A percentile compares a stretch with the other conserved stretches of the same genome.
These are phyloP conservation scores for Watsonalla cultraria DNA, from an alignment of 2,888 invertebrate species.

Conservation along the genomic window DNA sequence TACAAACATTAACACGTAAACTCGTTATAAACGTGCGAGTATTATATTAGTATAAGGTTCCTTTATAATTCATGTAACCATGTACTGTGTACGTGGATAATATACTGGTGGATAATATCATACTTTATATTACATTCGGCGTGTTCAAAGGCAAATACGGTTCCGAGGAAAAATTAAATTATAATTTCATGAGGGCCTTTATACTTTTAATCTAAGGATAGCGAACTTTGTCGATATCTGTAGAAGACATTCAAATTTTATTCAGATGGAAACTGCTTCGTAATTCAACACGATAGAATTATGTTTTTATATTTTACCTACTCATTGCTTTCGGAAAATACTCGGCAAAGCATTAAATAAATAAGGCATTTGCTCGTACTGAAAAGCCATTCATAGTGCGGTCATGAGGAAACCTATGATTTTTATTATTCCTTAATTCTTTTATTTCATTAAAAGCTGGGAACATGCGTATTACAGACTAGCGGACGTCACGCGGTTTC, in stretches of 20 bases:
- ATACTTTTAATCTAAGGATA: slow-evolving; percentile 55
- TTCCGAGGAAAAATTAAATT: slow-evolving; percentile 63
- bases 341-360: too few species aligned
- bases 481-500: too few species aligned
- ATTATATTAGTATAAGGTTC: background rate
- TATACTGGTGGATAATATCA: slow-evolving; percentile 32
- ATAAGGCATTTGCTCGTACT: too few species aligned
- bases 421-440: too few species aligned
- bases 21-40: background rate
- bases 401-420: too few species aligned
- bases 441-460: too few species aligned
- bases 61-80: slow-evolving; percentile 3
- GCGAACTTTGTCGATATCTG: slow-evolving; percentile 4
- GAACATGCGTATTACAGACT: too few species aligned
- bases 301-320: background rate
- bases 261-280: background rate
- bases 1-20: background rate
- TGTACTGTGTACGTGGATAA: slow-evolving; percentile 29
- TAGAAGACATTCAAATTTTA: slow-evolving; percentile 6
- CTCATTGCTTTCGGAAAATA: too few species aligned
- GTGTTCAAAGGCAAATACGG: slow-evolving; percentile 29
- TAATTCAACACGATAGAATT: background rate
- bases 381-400: too few species aligned
- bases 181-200: slow-evolving; percentile 69
- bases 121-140: slow-evolving; percentile 27